phyloP scores from a whole-genome alignment of 2,888 invertebrate species.

The Antitype chi region DNA sequence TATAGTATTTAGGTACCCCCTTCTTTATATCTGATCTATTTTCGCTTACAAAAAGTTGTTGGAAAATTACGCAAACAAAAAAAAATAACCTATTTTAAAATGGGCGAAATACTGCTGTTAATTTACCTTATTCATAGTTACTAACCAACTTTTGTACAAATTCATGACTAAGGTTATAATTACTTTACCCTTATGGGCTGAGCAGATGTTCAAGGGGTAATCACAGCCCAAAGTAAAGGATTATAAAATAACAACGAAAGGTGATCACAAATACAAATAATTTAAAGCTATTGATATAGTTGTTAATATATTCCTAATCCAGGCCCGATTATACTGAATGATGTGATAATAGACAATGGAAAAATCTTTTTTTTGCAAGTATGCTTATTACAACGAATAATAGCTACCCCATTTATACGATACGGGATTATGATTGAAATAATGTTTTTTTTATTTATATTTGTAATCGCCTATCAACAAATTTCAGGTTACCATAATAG shows the following conservation, averaged over 20 bases:
- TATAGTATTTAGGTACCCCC: not conserved
- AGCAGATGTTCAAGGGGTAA: constrained; percentile 7
- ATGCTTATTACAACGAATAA: not conserved
- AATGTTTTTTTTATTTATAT: not conserved
- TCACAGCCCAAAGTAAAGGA: constrained; percentile 2
- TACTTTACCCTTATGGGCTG: not conserved
- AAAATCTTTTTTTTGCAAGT: not conserved
- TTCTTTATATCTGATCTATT: constrained; percentile 4
- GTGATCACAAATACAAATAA: constrained; percentile 19
- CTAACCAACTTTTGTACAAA: constrained; percentile 29
- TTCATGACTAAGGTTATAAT: constrained; percentile 6
- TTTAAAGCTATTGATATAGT: not conserved
- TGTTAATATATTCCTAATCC: constrained; percentile 2
- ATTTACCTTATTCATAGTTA: constrained; percentile 15
- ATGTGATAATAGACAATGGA: not conserved
- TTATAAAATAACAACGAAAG: constrained; percentile 1
- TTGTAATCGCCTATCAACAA: constrained; percentile 23
- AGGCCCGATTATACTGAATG: not conserved
- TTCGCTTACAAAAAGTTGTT: not conserved
- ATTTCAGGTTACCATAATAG: constrained; percentile 10
- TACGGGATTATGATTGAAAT: not conserved
- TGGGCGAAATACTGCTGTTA: constrained; percentile 16
- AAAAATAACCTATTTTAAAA: not conserved
- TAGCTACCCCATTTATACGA: not conserved
- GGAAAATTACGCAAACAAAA: not conserved